Conservation (phyloP, 2,888 invertebrate genomes). For the Himalopsyche japonica region DNA sequence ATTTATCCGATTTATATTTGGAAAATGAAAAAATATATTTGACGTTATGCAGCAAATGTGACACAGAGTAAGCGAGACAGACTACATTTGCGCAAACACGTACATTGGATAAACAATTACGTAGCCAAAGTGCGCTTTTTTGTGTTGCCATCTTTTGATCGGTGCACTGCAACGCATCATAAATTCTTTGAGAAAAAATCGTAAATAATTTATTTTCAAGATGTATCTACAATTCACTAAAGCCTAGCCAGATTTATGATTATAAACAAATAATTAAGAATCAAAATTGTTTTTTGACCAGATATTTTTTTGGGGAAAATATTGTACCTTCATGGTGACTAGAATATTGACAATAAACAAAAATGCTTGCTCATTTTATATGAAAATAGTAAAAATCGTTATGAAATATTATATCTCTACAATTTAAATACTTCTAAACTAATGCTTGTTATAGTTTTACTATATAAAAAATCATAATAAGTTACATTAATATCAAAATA, state of each 20-base stretch:
- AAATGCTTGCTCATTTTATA: constrained; percentile 3
- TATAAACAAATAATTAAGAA: not conserved
- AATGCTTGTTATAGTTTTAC: not conserved
- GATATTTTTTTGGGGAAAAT: not conserved
- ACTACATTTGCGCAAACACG: too few species aligned
- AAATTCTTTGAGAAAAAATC: too few species aligned
- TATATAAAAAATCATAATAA: not conserved
- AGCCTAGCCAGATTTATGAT: not conserved
- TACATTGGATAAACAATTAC: too few species aligned
- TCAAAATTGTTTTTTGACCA: not conserved
- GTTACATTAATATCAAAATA: not conserved
- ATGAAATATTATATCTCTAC: not conserved
- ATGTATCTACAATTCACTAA: not conserved
- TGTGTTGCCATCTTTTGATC: too few species aligned
- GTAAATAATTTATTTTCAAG: not conserved
- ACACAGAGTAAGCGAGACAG: too few species aligned
- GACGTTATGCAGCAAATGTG: too few species aligned
- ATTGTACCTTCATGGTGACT: not conserved
- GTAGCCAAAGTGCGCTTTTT: too few species aligned
- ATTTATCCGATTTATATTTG: too few species aligned
- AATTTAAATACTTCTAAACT: not conserved
- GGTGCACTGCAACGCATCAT: too few species aligned
- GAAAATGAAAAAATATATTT: too few species aligned
- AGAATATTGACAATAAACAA: constrained; percentile 6
- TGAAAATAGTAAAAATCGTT: not conserved